A percentile compares a stretch with the other conserved stretches of the same genome.
phyloP scores from a whole-genome alignment of 2,113 vertebrate species.

The Pseudorasbora parva region DNA sequence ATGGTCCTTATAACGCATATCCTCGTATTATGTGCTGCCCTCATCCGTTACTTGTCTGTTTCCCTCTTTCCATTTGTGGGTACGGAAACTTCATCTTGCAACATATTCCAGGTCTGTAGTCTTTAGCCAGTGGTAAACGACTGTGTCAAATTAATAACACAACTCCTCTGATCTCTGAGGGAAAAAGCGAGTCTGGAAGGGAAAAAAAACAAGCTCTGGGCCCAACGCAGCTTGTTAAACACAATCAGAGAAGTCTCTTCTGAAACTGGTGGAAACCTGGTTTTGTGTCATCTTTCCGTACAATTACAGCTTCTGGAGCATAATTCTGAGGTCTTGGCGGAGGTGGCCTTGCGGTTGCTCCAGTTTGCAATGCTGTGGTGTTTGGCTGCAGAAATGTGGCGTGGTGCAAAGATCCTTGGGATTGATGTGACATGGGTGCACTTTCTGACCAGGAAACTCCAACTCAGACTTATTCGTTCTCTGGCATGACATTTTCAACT shows the following conservation, averaged over 20 bases:
- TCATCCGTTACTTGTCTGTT: neutral
- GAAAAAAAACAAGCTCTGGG: conserved; percentile 53
- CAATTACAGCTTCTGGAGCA: conserved; percentile 60
- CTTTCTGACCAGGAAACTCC: conserved; percentile 22
- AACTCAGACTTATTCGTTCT: conserved; percentile 6
- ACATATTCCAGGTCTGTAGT: conserved; percentile 38
- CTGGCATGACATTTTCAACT: neutral
- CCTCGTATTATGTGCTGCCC: neutral
- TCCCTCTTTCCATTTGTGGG: conserved; percentile 9
- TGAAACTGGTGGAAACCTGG: conserved; percentile 66
- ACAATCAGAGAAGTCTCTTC: conserved; percentile 65
- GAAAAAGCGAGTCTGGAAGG: conserved; percentile 60
- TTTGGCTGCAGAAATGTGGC: neutral
- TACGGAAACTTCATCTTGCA: conserved; percentile 32
- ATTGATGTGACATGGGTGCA: conserved; percentile 11
- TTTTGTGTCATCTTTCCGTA: conserved; percentile 72
- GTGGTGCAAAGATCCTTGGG: conserved; percentile 10
- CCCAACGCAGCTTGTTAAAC: conserved; percentile 61
- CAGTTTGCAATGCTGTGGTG: conserved; percentile 47
- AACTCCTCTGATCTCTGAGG: conserved; percentile 52
- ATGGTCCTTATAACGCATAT: neutral
- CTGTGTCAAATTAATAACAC: conserved; percentile 57
- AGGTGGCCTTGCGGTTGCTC: conserved; percentile 27
- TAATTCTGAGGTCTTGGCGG: conserved; percentile 60
- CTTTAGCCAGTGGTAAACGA: conserved; percentile 43